Base-by-base conservation (phyloP, 2,888 invertebrate genomes). In the Torymus aiolomorphi region DNA sequence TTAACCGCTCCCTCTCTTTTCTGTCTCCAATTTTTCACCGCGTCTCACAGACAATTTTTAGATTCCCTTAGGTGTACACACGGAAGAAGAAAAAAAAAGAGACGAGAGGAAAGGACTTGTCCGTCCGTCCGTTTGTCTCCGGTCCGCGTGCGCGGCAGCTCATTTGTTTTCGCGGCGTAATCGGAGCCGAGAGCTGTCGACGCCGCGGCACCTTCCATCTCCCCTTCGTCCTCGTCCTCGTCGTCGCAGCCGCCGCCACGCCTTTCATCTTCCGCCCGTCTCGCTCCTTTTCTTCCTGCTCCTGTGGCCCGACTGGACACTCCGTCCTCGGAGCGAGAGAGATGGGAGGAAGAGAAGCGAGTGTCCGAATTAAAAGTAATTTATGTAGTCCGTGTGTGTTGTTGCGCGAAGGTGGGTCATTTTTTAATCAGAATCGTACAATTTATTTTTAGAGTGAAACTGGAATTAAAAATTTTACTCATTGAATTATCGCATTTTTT, bases 151-250 rank as follows among this genome's bases (percentile, higher is more conserved):
- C 49, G 12, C 81, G 77, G 82, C 83, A 69, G 78, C 84, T 87
- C 86, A 84, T 88, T 87, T 87, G 86, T 88, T 88, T 86, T 82
- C 85, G 78, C 84, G 81, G 83, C 83, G 86, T 85, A 87, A 86
- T 85, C 84, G 82, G 84, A 86, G 85, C 77, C 80, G 71, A 42
- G 74, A 66, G 82, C 85, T 86, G 85, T 85, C 85, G 85, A 84
- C 85, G 81, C 84, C 84, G 84, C 84, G 82, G 83, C 87, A 86
- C 86, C 85, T 86, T 83, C 75, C 63, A 20, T n/a, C 71, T 24
- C 52, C 71, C 51, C 16, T n/a, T 61, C 51, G 12, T 71, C 51
- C 24, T 11, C n/a, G 31, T 56, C 57, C 69, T 49, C 59, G 73
- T 76, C 59, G 57, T 59, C 70, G 49, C 56, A 3, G 67, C 1